Conservation (phyloP, 2,113 vertebrate genomes). For the Motacilla alba region DNA sequence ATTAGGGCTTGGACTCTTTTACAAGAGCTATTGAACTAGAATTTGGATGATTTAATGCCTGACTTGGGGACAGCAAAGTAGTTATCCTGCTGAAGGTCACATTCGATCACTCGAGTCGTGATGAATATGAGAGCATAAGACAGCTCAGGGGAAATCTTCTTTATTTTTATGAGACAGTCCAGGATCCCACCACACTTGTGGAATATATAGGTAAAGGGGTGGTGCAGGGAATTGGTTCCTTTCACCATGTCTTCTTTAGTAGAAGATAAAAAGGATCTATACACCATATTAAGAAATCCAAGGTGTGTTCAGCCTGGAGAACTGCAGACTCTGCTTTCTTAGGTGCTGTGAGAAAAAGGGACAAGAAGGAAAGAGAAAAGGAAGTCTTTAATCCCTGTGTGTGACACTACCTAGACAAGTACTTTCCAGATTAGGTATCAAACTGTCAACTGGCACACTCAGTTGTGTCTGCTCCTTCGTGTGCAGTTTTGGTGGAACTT, state of each 20-base stretch:
- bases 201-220: background rate
- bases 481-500: background rate
- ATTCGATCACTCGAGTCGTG: background rate
- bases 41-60: background rate
- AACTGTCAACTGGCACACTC: background rate
- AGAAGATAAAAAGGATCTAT: background rate
- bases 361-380: background rate
- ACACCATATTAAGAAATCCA: background rate
- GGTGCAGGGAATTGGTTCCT: background rate
- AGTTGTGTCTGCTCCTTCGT: background rate
- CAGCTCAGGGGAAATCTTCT: background rate
- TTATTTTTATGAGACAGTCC: background rate
- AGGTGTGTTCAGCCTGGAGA: background rate
- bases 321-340: background rate
- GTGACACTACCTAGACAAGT: background rate
- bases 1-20: background rate
- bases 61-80: background rate
- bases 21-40: background rate
- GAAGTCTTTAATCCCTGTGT: background rate
- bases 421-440: background rate
- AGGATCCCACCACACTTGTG: background rate
- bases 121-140: background rate
- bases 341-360: background rate
- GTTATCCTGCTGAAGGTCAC: background rate
- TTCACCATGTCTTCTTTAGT: background rate